Percentiles rank a stretch among this genome's conserved stretches.
Evolutionary conservation across 2,113 vertebrate species (phyloP).

Genomic region (Scortum barcoo): DNA sequence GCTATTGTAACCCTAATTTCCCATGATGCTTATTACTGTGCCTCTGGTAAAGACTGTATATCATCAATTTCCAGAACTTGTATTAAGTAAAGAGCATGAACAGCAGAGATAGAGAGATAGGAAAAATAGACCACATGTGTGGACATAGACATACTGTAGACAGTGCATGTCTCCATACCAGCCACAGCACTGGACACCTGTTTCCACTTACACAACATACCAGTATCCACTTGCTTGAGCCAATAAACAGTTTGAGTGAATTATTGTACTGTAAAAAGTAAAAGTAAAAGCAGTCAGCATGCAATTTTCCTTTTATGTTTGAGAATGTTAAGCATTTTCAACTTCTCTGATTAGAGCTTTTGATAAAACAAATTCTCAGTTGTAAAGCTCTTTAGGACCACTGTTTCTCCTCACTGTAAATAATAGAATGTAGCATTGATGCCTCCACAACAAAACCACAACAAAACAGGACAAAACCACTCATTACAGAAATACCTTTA

Average conservation of each 20-base stretch:
- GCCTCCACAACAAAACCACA: too few species aligned
- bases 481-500: neutral
- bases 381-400: neutral
- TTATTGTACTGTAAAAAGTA: conserved; percentile 62
- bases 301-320: conserved; percentile 42
- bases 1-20: conserved; percentile 29
- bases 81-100: neutral
- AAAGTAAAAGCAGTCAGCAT: conserved; percentile 50
- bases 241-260: conserved; percentile 77
- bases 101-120: conserved; percentile 15
- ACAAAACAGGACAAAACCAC: neutral
- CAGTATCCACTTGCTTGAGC: conserved; percentile 75
- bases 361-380: conserved; percentile 8
- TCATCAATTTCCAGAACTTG: neutral
- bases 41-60: conserved; percentile 13
- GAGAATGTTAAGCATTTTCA: conserved; percentile 48
- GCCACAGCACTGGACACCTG: conserved; percentile 70
- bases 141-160: conserved; percentile 57
- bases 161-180: conserved; percentile 54
- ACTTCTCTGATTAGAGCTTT: conserved; percentile 28
- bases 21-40: conserved; percentile 2
- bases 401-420: too few species aligned
- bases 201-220: conserved; percentile 80
- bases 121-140: conserved; percentile 26
- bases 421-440: neutral